A percentile compares a stretch with the other conserved stretches of the same genome.
phyloP scores from a whole-genome alignment of 2,888 invertebrate species.

The Ochropacha duplaris region DNA sequence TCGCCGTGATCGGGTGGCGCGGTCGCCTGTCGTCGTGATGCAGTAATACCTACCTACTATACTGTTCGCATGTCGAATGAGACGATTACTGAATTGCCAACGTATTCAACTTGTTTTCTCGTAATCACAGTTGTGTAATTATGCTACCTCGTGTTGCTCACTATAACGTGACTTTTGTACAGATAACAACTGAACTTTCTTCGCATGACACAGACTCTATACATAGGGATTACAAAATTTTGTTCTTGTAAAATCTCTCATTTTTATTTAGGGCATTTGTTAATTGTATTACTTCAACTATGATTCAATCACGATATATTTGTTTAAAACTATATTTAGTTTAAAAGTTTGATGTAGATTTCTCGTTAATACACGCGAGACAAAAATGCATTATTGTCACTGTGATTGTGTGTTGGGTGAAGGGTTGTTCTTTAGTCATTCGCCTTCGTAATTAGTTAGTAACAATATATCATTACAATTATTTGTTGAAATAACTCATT shows the following conservation, averaged over 20 bases:
- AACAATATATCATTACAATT: too few relatives aligned
- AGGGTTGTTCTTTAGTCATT: too few relatives aligned
- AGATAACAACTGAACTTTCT: neutral
- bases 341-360: too few relatives aligned
- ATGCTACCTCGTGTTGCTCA: slow-evolving; percentile 1
- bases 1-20: neutral
- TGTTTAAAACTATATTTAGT: too few relatives aligned
- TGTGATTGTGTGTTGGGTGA: too few relatives aligned
- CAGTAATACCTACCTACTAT: too few relatives aligned
- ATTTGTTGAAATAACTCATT: too few relatives aligned
- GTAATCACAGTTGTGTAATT: neutral
- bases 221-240: neutral
- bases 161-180: slow-evolving; percentile 1
- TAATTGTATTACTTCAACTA: too few relatives aligned
- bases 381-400: too few relatives aligned
- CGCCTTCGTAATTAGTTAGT: too few relatives aligned
- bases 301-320: too few relatives aligned
- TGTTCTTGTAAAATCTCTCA: neutral
- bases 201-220: neutral
- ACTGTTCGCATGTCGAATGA: neutral
- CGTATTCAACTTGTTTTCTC: neutral
- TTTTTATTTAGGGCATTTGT: neutral
- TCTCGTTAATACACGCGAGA: too few relatives aligned
- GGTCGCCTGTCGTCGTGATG: neutral
- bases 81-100: neutral